Base-by-base conservation (phyloP, 2,797 vertebrate species). In the Amphiprion clarkii region DNA sequence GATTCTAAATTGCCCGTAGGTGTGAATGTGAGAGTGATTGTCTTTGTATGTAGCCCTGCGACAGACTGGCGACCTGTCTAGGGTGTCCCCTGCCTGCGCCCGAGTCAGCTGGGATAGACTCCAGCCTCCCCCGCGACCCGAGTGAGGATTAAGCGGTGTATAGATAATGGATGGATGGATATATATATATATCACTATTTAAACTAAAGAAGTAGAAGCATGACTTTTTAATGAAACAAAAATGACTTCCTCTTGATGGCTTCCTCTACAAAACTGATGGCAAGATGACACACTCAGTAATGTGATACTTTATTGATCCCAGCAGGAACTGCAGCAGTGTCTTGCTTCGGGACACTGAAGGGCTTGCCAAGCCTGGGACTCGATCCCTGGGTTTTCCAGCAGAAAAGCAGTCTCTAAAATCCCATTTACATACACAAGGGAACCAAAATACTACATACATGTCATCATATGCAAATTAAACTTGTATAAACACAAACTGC, bases 231-330 rank as follows among this genome's bases (percentile, higher is more conserved):
- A 46, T 52, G 13, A 66, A 16, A 29, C n/a, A 17, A 53, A 70
- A 63, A 31, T 58, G 3, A 10, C 40, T 59, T 7, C 52, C 11
- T 13, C 27, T 52, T 69, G 39, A 70, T 67, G 67, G 52, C 57
- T 54, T 29, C 74, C 17, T 54, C 49, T 13, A 8, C 12, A 23
- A 61, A 86, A 68, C 76, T 3, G 74, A 83, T 74, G 79, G 75
- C 23, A 42, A 25, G 54, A 69, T 82, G 76, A 73, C 57, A 73
- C 70, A 49, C 55, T 56, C 25, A 44, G 71, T 80, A 61, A 87
- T 72, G 64, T 71, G 74, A 78, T 64, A 73, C 71, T 75, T 75
- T 80, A 87, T 60, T 67, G 82, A 86, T 88, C 81, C 62, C 74
- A 72, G 82, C 77, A 77, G 85, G 77, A 52, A 70, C 39, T 74